Conservation (phyloP, 1,140 invertebrate species). For the Caenorhabditis briggsae region DNA sequence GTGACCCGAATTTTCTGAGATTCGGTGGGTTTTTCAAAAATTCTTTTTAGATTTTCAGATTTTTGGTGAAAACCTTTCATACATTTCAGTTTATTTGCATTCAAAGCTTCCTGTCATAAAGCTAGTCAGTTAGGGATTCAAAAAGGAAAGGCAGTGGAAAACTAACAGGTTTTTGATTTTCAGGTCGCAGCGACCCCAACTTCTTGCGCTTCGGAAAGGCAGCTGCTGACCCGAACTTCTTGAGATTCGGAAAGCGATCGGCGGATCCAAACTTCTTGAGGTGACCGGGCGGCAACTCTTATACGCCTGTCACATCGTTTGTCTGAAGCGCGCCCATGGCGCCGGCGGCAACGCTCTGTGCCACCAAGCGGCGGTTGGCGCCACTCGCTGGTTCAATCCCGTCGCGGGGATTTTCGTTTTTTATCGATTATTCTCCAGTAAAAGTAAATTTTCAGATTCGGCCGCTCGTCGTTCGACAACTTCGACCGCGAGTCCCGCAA, state of each 20-base stretch:
- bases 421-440: slow-evolving; percentile 59
- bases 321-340: too few relatives aligned
- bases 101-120: slow-evolving; percentile 19
- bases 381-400: too few relatives aligned
- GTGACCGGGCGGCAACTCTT: slow-evolving; percentile 47
- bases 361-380: too few relatives aligned
- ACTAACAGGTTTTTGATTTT: background rate
- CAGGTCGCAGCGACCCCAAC: slow-evolving; percentile 70
- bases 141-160: background rate
- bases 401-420: background rate
- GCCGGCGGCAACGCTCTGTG: too few relatives aligned
- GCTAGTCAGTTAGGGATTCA: slow-evolving; percentile 25
- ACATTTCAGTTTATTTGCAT: slow-evolving; percentile 35
- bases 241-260: slow-evolving; percentile 68
- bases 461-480: slow-evolving; percentile 60
- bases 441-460: slow-evolving; percentile 63
- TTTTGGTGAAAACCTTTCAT: too few relatives aligned
- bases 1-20: slow-evolving; percentile 26
- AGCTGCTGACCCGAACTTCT: slow-evolving; percentile 64
- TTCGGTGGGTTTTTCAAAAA: slow-evolving; percentile 23
- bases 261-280: slow-evolving; percentile 62
- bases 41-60: background rate
- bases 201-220: slow-evolving; percentile 71
- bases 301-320: too few relatives aligned
- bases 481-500: slow-evolving; percentile 72